Base-by-base conservation (phyloP, 2,888 invertebrate genomes). In the Drosophila macrothrix region DNA sequence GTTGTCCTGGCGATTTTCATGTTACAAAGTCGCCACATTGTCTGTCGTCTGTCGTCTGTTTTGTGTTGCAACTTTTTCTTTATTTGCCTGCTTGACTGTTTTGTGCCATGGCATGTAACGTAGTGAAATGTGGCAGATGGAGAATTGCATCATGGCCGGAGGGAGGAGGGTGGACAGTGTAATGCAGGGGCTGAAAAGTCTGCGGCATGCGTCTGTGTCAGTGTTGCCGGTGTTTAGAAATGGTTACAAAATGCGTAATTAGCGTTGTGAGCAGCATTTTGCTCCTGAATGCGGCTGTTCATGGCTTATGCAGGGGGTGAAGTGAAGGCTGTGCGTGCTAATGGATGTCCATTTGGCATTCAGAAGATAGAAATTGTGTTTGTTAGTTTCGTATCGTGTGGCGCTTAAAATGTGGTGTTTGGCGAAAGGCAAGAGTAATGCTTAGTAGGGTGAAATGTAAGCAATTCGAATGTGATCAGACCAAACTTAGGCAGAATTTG, bases 221-320 rank as follows among this genome's bases (percentile, higher is more conserved):
- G 55, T 65, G 52, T 50, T 71, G 79, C 52, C 58, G 67, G 65
- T 78, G 87, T 67, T 89, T 86, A 81, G 84, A 88, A 84, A 83
- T 78, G 89, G 84, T 62, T 84, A 76, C 90, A 89, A 84, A 84
- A 90, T 90, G 84, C 84, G 84, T 84, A 90, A 90, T 90, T 84
- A 84, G 84, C 84, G 90, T 80, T 84, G 84, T 80, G 86, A 72
- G 73, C 71, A 66, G 73, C 80, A 80, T 84, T 84, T 77, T 49
- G 53, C 55, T 28, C 22, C n/a, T 58, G 41, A 56, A 66, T 39
- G 73, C 25, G 31, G 53, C 43, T 41, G 22, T 43, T 41, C 53
- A 19, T 6, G 41, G 16, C 6, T 6, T 16, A 10, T 22, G 12
- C 35, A 28, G 33, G 43, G n/a, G 12, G n/a, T 10, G 50, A 29